These are phyloP conservation scores for Xylocampa areola DNA, from an alignment of 2,888 invertebrate genomes.

Conservation along the genomic window DNA sequence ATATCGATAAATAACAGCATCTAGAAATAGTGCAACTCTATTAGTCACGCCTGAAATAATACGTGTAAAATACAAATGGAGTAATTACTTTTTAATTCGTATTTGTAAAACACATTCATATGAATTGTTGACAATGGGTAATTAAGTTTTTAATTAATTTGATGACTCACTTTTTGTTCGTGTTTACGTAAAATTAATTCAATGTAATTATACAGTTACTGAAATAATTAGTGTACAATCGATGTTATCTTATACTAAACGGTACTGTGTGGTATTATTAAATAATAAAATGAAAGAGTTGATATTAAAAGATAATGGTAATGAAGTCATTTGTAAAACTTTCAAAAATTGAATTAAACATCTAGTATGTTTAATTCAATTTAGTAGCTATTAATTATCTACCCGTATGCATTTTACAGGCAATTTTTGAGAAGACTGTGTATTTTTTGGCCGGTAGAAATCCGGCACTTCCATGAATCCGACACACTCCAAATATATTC, in stretches of 20 bases:
- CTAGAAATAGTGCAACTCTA: slow-evolving; percentile 20
- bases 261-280: slow-evolving; percentile 21
- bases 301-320: not conserved
- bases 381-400: too few relatives aligned
- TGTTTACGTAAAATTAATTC: slow-evolving; percentile 30
- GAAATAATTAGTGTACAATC: slow-evolving; percentile 31
- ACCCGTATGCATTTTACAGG: too few relatives aligned
- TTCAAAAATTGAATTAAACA: not conserved
- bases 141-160: slow-evolving; percentile 30
- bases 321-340: not conserved
- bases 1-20: slow-evolving; percentile 39
- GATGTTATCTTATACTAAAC: slow-evolving; percentile 38
- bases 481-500: too few relatives aligned
- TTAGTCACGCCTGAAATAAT: slow-evolving; percentile 8
- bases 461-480: too few relatives aligned
- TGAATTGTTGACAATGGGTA: slow-evolving; percentile 33
- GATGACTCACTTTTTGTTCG: slow-evolving; percentile 37
- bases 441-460: too few relatives aligned
- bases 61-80: slow-evolving; percentile 16
- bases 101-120: slow-evolving; percentile 19
- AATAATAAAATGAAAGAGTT: slow-evolving; percentile 20
- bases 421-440: too few relatives aligned
- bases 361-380: too few relatives aligned
- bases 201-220: slow-evolving; percentile 21
- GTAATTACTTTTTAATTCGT: slow-evolving; percentile 17